phyloP scores from a whole-genome alignment of 1,140 invertebrate species.

The Drosophila tristis region DNA sequence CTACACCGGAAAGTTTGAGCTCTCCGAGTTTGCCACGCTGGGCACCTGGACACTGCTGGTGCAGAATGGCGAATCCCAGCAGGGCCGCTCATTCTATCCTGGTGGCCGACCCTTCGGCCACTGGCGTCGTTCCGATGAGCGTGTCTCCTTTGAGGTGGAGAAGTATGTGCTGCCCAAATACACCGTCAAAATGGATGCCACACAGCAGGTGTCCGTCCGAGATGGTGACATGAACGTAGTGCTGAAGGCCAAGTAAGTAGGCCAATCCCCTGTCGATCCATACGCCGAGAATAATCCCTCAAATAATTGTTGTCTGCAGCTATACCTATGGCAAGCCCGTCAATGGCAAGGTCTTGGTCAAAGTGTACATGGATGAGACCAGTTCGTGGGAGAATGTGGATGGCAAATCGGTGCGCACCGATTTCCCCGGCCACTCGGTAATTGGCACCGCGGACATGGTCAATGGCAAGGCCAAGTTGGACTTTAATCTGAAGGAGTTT shows the following conservation, averaged over 20 bases:
- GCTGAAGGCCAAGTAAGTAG: constrained; percentile 89
- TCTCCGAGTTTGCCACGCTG: constrained; percentile 93
- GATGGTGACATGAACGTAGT: constrained; percentile 91
- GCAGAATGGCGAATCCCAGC: constrained; percentile 38
- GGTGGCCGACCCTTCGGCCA: background rate
- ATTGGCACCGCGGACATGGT: constrained; percentile 87
- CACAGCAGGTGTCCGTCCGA: constrained; percentile 92
- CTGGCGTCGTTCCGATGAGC: constrained; percentile 38
- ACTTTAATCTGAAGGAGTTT: constrained; percentile 89
- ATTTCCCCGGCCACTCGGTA: constrained; percentile 49
- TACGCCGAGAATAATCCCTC: background rate
- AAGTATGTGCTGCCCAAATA: constrained; percentile 97
- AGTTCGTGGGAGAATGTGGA: constrained; percentile 43
- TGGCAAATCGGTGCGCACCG: constrained; percentile 41
- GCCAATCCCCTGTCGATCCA: too few species aligned
- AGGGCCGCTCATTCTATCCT: background rate
- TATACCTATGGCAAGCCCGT: constrained; percentile 90
- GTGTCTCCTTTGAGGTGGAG: constrained; percentile 85
- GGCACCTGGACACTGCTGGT: constrained; percentile 91
- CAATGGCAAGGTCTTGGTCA: constrained; percentile 89
- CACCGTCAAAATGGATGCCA: constrained; percentile 92
- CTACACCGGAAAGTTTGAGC: constrained; percentile 88
- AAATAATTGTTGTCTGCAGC: constrained; percentile 84
- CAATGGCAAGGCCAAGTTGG: constrained; percentile 88
- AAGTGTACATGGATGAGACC: constrained; percentile 84